Conservation (phyloP, 2,797 vertebrate species). For the Poecilia wingei region DNA sequence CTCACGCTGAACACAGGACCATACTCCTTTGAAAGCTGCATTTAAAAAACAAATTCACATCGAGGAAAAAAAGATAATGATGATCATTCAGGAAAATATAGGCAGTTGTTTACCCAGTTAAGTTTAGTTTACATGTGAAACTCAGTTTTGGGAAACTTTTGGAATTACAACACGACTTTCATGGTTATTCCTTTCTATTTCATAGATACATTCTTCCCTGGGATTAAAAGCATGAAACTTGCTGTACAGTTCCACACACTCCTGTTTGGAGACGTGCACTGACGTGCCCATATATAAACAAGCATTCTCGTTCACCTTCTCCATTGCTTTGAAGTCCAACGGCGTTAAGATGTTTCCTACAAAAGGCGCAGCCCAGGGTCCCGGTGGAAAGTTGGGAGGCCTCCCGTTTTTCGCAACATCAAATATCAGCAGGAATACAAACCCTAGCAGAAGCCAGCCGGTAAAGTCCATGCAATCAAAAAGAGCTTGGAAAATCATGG, state of each 20-base stretch:
- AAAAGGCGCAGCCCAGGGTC: conserved; percentile 81
- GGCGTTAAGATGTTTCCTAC: conserved; percentile 82
- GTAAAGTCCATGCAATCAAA: conserved; percentile 65
- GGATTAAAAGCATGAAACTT: neutral
- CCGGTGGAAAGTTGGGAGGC: conserved; percentile 81
- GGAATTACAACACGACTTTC: neutral
- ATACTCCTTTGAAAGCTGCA: conserved; percentile 73
- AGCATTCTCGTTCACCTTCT: conserved; percentile 46
- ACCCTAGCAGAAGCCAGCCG: conserved; percentile 64
- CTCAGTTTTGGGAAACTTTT: neutral
- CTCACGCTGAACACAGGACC: conserved; percentile 80
- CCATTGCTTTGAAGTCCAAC: conserved; percentile 69
- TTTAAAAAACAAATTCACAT: neutral
- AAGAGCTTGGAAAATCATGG: conserved; percentile 71
- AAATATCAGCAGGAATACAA: conserved; percentile 69
- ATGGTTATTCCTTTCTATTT: neutral
- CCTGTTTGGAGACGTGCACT: neutral
- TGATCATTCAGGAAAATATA: neutral
- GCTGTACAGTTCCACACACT: neutral
- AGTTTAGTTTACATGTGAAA: neutral
- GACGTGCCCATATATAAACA: neutral
- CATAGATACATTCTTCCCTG: neutral
- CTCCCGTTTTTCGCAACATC: conserved; percentile 78
- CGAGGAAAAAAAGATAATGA: neutral
- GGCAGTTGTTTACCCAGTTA: neutral